A percentile compares a stretch with the other conserved stretches of the same genome.
phyloP scores from a whole-genome alignment of 2,113 vertebrate genomes.

The Sprattus sprattus region DNA sequence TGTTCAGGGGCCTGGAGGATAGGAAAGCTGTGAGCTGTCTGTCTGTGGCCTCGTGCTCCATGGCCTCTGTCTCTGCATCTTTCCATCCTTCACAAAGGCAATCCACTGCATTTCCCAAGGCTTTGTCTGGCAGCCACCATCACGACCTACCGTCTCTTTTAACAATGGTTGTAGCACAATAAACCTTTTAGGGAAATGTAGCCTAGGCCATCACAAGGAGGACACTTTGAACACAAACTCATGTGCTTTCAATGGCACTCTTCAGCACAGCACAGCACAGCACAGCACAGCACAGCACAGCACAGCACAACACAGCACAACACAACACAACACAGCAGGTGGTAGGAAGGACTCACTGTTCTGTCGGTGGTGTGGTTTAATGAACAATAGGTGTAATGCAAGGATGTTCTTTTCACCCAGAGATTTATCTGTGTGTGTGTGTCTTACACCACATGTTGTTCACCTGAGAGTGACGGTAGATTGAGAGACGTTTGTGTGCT shows the following conservation, averaged over 20 bases:
- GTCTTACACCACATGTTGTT: conserved; percentile 2
- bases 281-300: not conserved
- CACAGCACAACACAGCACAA: not conserved
- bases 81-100: not conserved
- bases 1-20: not conserved
- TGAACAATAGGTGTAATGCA: not conserved
- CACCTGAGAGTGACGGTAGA: not conserved
- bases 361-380: not conserved
- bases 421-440: not conserved
- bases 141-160: not conserved
- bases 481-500: not conserved
- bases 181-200: not conserved
- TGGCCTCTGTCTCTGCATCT: not conserved
- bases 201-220: not conserved
- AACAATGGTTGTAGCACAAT: not conserved
- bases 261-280: not conserved
- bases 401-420: not conserved
- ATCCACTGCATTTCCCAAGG: not conserved
- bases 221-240: not conserved
- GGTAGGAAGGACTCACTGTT: not conserved
- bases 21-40: not conserved
- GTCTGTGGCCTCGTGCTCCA: not conserved
- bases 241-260: not conserved
- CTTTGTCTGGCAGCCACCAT: not conserved
- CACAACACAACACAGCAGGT: not conserved